phyloP scores from a whole-genome alignment of 2,888 invertebrate genomes.

The Brachylomia viminalis region DNA sequence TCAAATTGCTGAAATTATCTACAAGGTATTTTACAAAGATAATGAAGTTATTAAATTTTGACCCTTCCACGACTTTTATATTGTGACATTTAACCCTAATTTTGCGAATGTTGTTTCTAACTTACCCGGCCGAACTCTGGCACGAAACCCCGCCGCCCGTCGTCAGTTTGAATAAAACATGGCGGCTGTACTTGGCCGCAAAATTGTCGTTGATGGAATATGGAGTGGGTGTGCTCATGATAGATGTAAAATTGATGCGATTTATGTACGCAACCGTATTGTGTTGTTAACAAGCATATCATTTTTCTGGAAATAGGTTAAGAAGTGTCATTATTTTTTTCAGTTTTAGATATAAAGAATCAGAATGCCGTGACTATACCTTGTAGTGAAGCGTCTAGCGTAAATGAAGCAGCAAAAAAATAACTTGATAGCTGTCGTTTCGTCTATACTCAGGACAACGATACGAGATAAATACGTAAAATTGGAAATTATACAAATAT shows the following conservation, averaged over 20 bases:
- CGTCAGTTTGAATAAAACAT: slow-evolving; percentile 65
- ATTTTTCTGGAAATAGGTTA: slow-evolving; percentile 6
- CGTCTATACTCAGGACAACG: too few species aligned
- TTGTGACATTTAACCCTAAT: slow-evolving; percentile 35
- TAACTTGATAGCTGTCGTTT: background rate
- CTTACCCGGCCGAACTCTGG: background rate
- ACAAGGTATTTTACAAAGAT: background rate
- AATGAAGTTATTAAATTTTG: background rate
- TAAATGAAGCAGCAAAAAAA: background rate
- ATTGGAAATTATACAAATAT: too few species aligned
- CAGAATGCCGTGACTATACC: background rate
- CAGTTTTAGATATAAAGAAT: background rate
- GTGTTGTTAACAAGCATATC: slow-evolving; percentile 21
- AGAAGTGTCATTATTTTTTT: background rate
- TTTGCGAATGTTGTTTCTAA: slow-evolving; percentile 28
- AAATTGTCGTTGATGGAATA: slow-evolving; percentile 58
- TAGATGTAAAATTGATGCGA: slow-evolving; percentile 57
- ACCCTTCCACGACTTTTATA: background rate
- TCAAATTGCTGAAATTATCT: background rate
- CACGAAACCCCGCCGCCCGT: slow-evolving; percentile 31
- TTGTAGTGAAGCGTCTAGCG: background rate
- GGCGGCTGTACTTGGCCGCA: slow-evolving; percentile 38
- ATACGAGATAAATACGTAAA: too few species aligned
- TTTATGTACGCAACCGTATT: slow-evolving; percentile 17
- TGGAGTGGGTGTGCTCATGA: slow-evolving; percentile 51